Evolutionary conservation across 1,140 invertebrate genomes (phyloP), one percentile per base, ranked within the genome.

Genomic region (Galleria mellonella): DNA sequence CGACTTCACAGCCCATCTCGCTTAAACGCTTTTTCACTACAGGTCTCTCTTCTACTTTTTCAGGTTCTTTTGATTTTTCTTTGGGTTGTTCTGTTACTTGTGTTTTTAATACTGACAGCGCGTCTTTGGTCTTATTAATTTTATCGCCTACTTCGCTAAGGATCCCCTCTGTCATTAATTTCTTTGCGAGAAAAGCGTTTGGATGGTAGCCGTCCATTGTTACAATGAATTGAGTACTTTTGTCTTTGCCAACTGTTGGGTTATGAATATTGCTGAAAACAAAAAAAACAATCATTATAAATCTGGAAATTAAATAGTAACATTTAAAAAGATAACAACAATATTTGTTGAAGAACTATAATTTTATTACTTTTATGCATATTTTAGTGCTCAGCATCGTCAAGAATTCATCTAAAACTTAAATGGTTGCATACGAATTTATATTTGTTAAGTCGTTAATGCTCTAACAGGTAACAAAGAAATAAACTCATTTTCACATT

Each of bases 161-260:
- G 10, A 82, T 32, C 7, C 74, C 82, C 66, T 85, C 82, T 9
- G 72, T 86, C 41, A 63, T 63, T 0, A 87, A 68, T 62, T 87
- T 87, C 56, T 87, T 87, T 5, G 83, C 78, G 1, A 87, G 62
- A 44, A 87, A 87, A 9, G 85, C 71, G 40, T 87, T 87, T 4
- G 84, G 83, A 55, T 86, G 66, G 31, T 88, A 86, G 0, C 90
- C 90, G 57, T 92, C 89, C 61, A 92, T 77, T 9, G 90, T 92
- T 0, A 92, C 90, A 46, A 92, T 90, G 70, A 92, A 91, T 60
- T 90, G 88, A 7, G 85, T 85, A 32, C 75, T 72, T 62, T 82
- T 81, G 44, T 77, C 72, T 47, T 78, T 79, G 35, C 66, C 65
- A 11, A 66, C 53, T 47, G 65, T 72, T 57, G 71, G 63, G n/a